phyloP scores from a whole-genome alignment of 2,888 invertebrate species.

The Dichetophora obliterata region DNA sequence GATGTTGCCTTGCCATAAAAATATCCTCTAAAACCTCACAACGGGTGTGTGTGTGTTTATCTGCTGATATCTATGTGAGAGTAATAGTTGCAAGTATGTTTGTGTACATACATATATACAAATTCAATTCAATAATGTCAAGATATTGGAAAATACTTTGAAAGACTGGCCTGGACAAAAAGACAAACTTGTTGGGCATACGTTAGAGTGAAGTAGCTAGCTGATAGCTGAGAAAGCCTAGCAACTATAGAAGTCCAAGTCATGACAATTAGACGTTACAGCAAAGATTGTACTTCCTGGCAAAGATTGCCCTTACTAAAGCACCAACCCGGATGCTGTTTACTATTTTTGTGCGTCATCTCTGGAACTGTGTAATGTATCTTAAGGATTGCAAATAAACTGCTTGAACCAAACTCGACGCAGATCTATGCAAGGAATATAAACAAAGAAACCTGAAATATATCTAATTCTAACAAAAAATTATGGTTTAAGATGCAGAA shows the following conservation, averaged over 20 bases:
- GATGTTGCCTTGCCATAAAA: background rate
- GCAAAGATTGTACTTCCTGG: background rate
- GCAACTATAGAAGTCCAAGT: background rate
- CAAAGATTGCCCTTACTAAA: background rate
- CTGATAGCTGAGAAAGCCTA: slow-evolving; percentile 31
- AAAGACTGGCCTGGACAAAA: slow-evolving; percentile 42
- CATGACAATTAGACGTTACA: background rate
- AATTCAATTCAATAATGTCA: slow-evolving; percentile 46
- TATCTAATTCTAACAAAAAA: no score
- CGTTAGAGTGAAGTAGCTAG: slow-evolving; percentile 48
- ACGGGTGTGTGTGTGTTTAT: slow-evolving; percentile 10
- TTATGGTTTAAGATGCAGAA: background rate
- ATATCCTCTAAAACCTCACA: background rate
- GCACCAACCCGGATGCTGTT: no score
- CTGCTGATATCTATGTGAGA: slow-evolving; percentile 18
- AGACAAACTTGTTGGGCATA: slow-evolving; percentile 37
- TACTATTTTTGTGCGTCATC: background rate
- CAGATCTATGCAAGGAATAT: background rate
- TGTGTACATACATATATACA: slow-evolving; percentile 40
- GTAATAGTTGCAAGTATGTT: background rate
- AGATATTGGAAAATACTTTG: slow-evolving; percentile 48
- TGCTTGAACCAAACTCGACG: background rate
- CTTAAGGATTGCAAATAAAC: background rate
- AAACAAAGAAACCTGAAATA: no score
- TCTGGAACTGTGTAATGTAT: background rate